These are phyloP conservation scores for Alectura lathami DNA, from an alignment of 2,113 vertebrate species.

Conservation along the genomic window DNA sequence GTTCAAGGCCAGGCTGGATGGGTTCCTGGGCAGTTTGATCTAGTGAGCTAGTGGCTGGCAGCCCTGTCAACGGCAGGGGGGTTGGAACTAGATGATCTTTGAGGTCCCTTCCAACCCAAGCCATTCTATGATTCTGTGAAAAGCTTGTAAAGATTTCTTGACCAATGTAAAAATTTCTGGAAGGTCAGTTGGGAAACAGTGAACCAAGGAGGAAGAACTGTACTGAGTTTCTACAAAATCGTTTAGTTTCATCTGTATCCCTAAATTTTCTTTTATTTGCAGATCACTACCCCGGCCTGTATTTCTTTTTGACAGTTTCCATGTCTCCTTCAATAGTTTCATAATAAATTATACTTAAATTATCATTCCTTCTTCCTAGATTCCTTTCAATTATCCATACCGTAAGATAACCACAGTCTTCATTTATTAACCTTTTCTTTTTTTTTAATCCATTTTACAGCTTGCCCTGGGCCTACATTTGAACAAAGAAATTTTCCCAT, in stretches of 20 bases:
- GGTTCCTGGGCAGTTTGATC: no score
- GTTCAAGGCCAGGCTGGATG: no score
- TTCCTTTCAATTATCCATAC: not conserved
- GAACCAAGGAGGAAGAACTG: not conserved
- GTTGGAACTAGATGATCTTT: no score
- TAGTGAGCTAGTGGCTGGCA: no score
- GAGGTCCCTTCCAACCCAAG: no score
- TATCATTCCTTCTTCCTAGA: not conserved
- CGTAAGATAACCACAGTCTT: not conserved
- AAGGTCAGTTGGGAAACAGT: accelerated
- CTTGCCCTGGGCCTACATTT: not conserved
- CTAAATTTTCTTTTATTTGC: not conserved
- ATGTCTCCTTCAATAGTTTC: not conserved
- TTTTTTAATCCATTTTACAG: not conserved
- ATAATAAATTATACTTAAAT: not conserved
- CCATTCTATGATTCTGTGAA: no score
- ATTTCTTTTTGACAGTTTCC: not conserved
- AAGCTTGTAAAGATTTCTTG: not conserved
- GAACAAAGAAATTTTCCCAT: not conserved
- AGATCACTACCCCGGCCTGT: not conserved
- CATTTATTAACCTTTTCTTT: no score
- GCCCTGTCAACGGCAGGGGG: no score
- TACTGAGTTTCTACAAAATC: not conserved
- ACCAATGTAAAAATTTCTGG: not conserved
- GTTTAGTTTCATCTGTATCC: not conserved